Conservation (phyloP, 1,140 invertebrate species). For the Drosophila bipectinata region DNA sequence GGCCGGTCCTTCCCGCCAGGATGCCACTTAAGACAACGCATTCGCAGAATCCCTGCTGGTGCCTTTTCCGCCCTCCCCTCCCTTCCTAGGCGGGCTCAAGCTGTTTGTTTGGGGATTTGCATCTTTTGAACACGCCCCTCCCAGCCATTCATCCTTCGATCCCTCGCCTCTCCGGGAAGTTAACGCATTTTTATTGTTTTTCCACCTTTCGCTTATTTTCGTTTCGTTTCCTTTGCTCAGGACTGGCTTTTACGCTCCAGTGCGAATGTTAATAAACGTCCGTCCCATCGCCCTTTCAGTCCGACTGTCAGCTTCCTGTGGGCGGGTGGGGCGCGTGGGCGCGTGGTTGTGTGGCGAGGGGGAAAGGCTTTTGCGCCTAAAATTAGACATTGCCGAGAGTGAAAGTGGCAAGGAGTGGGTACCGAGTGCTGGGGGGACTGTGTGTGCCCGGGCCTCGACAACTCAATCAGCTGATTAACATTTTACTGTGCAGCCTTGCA, state of each 20-base stretch:
- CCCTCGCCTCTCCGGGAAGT: conserved; percentile 63
- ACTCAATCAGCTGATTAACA: conserved; percentile 83
- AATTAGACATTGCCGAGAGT: conserved; percentile 66
- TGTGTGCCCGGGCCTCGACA: conserved; percentile 53
- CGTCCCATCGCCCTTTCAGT: conserved; percentile 29
- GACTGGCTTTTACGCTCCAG: conserved; percentile 71
- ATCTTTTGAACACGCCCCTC: conserved; percentile 64
- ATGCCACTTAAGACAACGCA: conserved; percentile 47
- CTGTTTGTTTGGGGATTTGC: conserved; percentile 82
- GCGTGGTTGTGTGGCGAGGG: not conserved
- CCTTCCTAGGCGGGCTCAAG: conserved; percentile 56
- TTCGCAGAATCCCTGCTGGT: conserved; percentile 24
- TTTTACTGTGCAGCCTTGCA: conserved; percentile 74
- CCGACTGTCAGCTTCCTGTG: conserved; percentile 43
- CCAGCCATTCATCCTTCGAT: conserved; percentile 9
- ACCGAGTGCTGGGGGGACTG: conserved; percentile 1
- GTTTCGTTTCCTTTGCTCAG: not conserved
- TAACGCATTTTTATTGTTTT: conserved; percentile 83
- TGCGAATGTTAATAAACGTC: conserved; percentile 79
- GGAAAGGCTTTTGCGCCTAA: conserved; percentile 65
- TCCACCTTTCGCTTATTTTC: conserved; percentile 54
- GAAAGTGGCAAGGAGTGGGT: conserved; percentile 26
- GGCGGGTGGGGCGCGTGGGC: not conserved
- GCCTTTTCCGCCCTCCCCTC: conserved; percentile 42
- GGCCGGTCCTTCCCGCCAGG: conserved; percentile 15